Evolutionary conservation across 2,797 vertebrate species (phyloP), one percentile per base, ranked within the genome.

Genomic region (Sternotherus odoratus): DNA sequence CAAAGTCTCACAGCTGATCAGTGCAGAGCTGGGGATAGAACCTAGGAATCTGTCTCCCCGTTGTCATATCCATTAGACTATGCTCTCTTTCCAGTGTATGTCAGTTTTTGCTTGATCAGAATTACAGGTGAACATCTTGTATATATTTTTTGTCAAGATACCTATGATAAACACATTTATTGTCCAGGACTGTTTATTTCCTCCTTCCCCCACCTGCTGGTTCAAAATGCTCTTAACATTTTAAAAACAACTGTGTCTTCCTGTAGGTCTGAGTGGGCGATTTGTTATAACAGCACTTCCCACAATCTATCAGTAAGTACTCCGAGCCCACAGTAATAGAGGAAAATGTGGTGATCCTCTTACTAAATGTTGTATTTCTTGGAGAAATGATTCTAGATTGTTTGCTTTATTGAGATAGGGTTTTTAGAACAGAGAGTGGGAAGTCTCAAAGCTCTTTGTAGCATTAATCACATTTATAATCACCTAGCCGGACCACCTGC

Each of bases 261-360:
- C 95, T 97, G 2, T 95, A 99, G 99, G 99, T 90, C 95, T 99
- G 93, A 99, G 99, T 43, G 99, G 99, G 6, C 97, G 99, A 83
- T 99, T 99, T 97, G 97, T 99, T 97, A 99, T 99, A 95, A 99
- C 99, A 33, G 99, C 99, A 21, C 99, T 99, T 97, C 99, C 99
- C 60, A 99, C 99, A 28, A 99, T 99, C 93, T 99, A 99, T 94
- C 99, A 99, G 99, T 99, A 97, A 99, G 99, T 99, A 93, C 74
- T 89, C 30, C 30, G 85, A 16, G 0, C 48, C 15, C 46, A 30
- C 43, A 75, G 15, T 17, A 48, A 16, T 46, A 74, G 43, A n/a
- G 7, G 4, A n/a, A n/a, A 5, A 0, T 2, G 8, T 46, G 24
- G 23, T 23, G 23, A 28, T 75, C 43, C 17, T 48, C 15, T 24